Conservation (phyloP, 2,113 vertebrate species). For the Rattus rattus region DNA sequence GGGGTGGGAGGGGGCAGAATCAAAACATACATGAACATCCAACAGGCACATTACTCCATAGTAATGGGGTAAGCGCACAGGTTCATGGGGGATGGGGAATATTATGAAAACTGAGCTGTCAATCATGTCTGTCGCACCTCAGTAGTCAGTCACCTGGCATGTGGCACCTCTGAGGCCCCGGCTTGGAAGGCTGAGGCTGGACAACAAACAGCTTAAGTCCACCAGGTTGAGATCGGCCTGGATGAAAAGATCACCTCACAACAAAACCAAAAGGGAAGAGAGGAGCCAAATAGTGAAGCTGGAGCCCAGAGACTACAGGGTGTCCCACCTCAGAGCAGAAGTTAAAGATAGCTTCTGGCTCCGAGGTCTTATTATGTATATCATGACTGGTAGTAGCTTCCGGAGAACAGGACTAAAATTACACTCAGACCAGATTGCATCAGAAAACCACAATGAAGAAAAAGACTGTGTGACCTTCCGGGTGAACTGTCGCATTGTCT, state of each 20-base stretch:
- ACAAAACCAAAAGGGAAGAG: background rate
- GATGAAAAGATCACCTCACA: background rate
- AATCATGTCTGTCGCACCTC: fast-evolving
- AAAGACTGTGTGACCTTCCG: background rate
- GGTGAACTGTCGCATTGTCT: background rate
- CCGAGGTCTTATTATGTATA: background rate
- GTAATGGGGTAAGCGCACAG: background rate
- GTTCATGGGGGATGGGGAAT: background rate
- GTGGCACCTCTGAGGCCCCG: background rate
- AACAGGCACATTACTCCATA: fast-evolving
- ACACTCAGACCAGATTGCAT: fast-evolving
- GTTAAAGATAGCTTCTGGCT: background rate
- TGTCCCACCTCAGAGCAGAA: background rate
- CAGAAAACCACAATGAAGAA: background rate
- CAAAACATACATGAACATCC: fast-evolving
- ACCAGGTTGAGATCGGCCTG: background rate
- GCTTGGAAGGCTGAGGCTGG: background rate
- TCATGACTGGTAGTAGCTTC: background rate
- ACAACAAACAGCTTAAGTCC: background rate
- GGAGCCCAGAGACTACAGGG: background rate
- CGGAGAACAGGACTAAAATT: background rate
- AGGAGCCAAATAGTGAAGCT: background rate
- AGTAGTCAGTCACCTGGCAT: fast-evolving
- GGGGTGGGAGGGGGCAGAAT: background rate
- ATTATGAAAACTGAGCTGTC: background rate